phyloP scores from a whole-genome alignment of 2,113 vertebrate species.

The Ptilonorhynchus violaceus region DNA sequence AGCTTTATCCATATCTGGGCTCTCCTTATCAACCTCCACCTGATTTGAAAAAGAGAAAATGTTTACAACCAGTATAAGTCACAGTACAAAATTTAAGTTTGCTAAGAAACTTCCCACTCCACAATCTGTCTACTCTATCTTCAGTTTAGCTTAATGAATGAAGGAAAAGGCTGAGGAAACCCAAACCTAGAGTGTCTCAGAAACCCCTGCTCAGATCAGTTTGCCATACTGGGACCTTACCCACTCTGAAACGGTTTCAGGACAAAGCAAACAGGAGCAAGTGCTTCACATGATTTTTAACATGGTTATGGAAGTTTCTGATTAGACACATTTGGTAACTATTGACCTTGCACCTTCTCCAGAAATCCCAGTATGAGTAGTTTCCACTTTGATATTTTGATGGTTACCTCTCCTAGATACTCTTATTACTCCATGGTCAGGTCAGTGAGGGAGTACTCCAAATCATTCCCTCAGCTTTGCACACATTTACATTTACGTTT shows the following conservation, averaged over 20 bases:
- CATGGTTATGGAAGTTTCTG: neutral
- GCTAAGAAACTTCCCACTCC: neutral
- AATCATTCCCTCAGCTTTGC: neutral
- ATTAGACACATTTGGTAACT: neutral
- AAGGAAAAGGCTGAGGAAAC: neutral
- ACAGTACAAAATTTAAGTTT: neutral
- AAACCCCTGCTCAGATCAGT: neutral
- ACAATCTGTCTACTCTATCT: neutral
- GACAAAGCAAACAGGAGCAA: neutral
- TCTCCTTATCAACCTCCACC: constrained; percentile 1
- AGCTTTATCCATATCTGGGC: neutral
- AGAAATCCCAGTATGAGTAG: neutral
- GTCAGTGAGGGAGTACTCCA: neutral
- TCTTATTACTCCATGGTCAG: neutral
- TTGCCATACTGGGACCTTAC: neutral
- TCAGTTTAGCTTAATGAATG: neutral
- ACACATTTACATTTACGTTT: neutral
- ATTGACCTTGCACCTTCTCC: neutral
- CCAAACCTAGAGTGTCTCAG: neutral
- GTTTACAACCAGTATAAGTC: neutral
- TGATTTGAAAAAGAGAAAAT: constrained; percentile 19
- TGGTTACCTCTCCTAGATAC: neutral
- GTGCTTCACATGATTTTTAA: neutral
- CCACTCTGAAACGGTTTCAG: neutral
- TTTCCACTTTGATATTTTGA: neutral